Evolutionary conservation across 1,140 invertebrate species (phyloP), one percentile per base, ranked within the genome.

Genomic region (Leptopilina clavipes): DNA sequence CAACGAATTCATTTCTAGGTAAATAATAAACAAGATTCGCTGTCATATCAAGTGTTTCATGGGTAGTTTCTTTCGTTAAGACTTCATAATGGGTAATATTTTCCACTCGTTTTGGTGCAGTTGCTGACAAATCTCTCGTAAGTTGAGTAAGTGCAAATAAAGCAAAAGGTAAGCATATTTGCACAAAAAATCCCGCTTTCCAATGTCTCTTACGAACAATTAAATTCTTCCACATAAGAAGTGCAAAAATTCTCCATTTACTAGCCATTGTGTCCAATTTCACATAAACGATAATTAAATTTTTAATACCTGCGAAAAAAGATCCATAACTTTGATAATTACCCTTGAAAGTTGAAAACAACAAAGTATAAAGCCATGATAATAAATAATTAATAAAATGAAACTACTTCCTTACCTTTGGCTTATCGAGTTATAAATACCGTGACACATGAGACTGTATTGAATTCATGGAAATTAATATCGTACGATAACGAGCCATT

Each of bases 221-320:
- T 12, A 81, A 81, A 77, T 89, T 87, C 79, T 90, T 91, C 70
- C 85, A 84, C 52, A 91, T 75, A 12, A 91, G 72, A 6, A 91
- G 80, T 7, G 76, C 73, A 71, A 89, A 87, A 17, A 86, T 83
- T 70, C 82, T 84, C 17, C 80, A 80, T 74, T 81, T 83, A 31
- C 79, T 78, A 44, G 17, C 72, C 83, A 86, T 22, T 72, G 7
- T 70, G 25, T 31, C 25, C 37, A 65, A 31, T 65, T 37, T 40
- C 8, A 40, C 37, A 40, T 40, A 40, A 0, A 40, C 22, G 14
- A 12, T 31, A 65, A 14, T 65, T 65, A 3, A 3, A n/a, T 31
- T n/a, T 11, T 31, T 14, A 37, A 37, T 65, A 2, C 25, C 25
- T n/a, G 25, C 25, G 25, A 22, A 25, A 65, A 22, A 22, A 65